Conservation (phyloP, 2,113 vertebrate species). For the Hypomesus transpacificus region DNA sequence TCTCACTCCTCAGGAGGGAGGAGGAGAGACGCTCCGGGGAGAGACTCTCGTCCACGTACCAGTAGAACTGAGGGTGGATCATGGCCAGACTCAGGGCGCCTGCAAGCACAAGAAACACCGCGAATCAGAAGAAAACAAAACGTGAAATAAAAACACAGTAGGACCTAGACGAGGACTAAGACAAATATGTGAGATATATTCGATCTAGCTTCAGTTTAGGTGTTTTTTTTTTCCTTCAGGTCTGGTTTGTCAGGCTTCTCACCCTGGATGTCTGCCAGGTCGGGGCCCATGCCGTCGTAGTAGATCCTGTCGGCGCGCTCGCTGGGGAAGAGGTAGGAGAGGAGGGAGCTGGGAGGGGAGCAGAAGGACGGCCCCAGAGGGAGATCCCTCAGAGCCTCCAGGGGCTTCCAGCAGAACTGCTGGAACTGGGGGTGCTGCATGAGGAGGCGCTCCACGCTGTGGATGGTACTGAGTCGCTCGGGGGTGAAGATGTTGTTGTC, state of each 20-base stretch:
- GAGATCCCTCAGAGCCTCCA: conserved; percentile 87
- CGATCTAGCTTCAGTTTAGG: no score
- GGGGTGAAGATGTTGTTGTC: conserved; percentile 96
- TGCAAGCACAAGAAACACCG: conserved; percentile 41
- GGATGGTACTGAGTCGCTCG: conserved; percentile 87
- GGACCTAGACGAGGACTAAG: no score
- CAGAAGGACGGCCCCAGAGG: conserved; percentile 91
- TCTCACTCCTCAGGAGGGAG: conserved; percentile 88
- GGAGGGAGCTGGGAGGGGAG: conserved; percentile 88
- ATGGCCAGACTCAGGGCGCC: conserved; percentile 93
- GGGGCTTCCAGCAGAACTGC: conserved; percentile 97
- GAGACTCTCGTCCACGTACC: conserved; percentile 93
- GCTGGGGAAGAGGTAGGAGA: conserved; percentile 95
- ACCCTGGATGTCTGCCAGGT: conserved; percentile 94
- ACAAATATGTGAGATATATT: no score
- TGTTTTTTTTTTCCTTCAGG: no score
- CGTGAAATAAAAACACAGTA: no score
- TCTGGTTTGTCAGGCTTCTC: conserved; percentile 30
- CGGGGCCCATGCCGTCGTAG: conserved; percentile 94
- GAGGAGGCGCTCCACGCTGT: conserved; percentile 86
- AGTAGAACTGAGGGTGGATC: conserved; percentile 97
- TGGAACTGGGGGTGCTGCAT: conserved; percentile 92
- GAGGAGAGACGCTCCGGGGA: conserved; percentile 87
- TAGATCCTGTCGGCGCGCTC: conserved; percentile 93
- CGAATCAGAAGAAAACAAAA: conserved; percentile 1